These are phyloP conservation scores for Matsumurasca onukii DNA, from an alignment of 1,140 invertebrate genomes.

Conservation along the genomic window DNA sequence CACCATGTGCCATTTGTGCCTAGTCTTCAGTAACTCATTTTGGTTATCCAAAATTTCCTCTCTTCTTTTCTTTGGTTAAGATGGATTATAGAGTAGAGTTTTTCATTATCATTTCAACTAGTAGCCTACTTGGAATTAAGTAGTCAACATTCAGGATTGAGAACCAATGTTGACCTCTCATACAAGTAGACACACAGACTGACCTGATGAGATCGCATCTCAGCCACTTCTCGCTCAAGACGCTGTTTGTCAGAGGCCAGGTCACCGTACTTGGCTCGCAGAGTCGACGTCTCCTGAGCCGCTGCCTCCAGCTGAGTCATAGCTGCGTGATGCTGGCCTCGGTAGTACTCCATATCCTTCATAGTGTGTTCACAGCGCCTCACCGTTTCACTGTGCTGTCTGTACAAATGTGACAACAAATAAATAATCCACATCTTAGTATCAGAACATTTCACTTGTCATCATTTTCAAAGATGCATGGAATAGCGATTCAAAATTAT, in stretches of 20 bases:
- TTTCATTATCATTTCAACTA: too few species aligned
- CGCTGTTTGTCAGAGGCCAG: conserved; percentile 79
- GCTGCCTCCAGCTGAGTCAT: conserved; percentile 78
- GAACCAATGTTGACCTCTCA: too few species aligned
- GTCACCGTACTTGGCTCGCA: conserved; percentile 76
- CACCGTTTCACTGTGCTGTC: conserved; percentile 74
- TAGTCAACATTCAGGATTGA: too few species aligned
- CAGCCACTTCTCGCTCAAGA: conserved; percentile 71
- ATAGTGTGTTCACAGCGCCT: conserved; percentile 63
- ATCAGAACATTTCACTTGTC: too few species aligned
- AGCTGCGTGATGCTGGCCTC: conserved; percentile 75
- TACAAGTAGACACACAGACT: too few species aligned
- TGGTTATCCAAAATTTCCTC: too few species aligned
- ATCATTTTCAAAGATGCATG: neutral
- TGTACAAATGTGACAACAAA: conserved; percentile 31
- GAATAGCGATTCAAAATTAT: neutral
- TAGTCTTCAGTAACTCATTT: too few species aligned
- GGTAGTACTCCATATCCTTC: conserved; percentile 84
- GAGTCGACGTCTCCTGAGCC: conserved; percentile 67
- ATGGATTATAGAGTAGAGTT: too few species aligned
- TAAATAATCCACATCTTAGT: neutral
- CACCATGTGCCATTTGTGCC: too few species aligned
- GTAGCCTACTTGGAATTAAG: too few species aligned
- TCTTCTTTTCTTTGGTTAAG: too few species aligned
- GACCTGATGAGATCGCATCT: too few species aligned